Percentiles rank a stretch among this genome's conserved stretches.
These are phyloP conservation scores for Subacronicta megacephala DNA, from an alignment of 2,888 invertebrate genomes.

Conservation along the genomic window DNA sequence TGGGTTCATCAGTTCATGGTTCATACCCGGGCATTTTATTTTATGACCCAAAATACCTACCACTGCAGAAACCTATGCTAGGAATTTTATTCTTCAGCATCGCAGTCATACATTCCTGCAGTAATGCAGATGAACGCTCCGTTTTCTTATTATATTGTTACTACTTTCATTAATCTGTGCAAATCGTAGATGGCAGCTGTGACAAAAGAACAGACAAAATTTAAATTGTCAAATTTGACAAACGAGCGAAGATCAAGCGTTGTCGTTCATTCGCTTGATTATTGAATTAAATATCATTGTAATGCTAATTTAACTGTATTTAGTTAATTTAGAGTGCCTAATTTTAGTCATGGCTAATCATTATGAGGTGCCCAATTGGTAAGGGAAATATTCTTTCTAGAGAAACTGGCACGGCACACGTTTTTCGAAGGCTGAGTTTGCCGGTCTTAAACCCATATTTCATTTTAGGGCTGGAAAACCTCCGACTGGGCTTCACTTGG, in stretches of 20 bases:
- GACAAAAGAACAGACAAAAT: too few species aligned
- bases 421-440: slow-evolving; percentile 10
- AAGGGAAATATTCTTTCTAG: slow-evolving; percentile 65
- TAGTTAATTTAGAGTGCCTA: slow-evolving; percentile 21
- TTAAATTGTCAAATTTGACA: slow-evolving; percentile 45
- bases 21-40: too few species aligned
- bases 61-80: too few species aligned
- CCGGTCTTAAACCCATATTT: slow-evolving; percentile 46
- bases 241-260: slow-evolving; percentile 12
- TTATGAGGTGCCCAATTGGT: slow-evolving; percentile 98
- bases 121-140: too few species aligned
- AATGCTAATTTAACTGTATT: slow-evolving; percentile 29
- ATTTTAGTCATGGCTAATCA: slow-evolving; percentile 93
- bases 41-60: too few species aligned
- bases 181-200: too few species aligned
- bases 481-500: slow-evolving; percentile 98
- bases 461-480: slow-evolving; percentile 98
- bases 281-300: slow-evolving; percentile 7
- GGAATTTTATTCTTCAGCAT: too few species aligned
- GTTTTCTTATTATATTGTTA: too few species aligned
- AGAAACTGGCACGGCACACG: not conserved
- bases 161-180: too few species aligned
- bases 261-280: slow-evolving; percentile 15
- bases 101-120: too few species aligned
- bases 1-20: too few species aligned